Percentiles rank a stretch among this genome's conserved stretches.
phyloP scores from a whole-genome alignment of 2,113 vertebrate genomes.

The Emydocephalus ijimae region DNA sequence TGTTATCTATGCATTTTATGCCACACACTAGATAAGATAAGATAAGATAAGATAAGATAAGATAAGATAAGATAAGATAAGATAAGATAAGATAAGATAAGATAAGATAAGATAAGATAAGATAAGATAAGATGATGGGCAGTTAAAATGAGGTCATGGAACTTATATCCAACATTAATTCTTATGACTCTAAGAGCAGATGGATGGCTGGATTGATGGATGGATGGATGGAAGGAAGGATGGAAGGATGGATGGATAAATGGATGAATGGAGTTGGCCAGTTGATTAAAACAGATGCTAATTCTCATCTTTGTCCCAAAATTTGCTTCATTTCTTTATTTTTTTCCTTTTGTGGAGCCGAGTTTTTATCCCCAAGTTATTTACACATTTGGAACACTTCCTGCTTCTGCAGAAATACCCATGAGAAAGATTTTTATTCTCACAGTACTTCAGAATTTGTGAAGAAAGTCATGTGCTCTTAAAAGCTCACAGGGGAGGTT shows the following conservation, averaged over 20 bases:
- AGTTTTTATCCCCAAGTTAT: slow-evolving; percentile 12
- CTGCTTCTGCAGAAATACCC: slow-evolving; percentile 14
- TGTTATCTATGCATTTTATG: neutral
- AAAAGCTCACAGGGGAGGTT: slow-evolving; percentile 1
- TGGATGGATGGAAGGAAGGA: too few species aligned
- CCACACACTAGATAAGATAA: too few species aligned
- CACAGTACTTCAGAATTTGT: slow-evolving; percentile 17
- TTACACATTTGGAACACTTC: slow-evolving; percentile 24
- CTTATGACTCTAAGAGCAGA: neutral
- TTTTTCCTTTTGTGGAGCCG: neutral
- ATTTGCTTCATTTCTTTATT: neutral
- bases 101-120: too few species aligned
- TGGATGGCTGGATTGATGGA: neutral
- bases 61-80: too few species aligned
- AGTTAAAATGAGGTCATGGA: neutral
- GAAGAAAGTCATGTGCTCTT: slow-evolving; percentile 8
- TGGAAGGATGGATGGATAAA: neutral
- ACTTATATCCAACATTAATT: neutral
- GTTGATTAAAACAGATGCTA: neutral
- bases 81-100: too few species aligned
- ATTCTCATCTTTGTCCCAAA: neutral
- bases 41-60: too few species aligned
- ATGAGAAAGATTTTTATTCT: slow-evolving; percentile 23
- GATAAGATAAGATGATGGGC: neutral
- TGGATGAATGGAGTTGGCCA: neutral